Percentiles rank a stretch among this genome's conserved stretches.
Conservation (phyloP, 2,797 vertebrate species). For the Labroides dimidiatus region DNA sequence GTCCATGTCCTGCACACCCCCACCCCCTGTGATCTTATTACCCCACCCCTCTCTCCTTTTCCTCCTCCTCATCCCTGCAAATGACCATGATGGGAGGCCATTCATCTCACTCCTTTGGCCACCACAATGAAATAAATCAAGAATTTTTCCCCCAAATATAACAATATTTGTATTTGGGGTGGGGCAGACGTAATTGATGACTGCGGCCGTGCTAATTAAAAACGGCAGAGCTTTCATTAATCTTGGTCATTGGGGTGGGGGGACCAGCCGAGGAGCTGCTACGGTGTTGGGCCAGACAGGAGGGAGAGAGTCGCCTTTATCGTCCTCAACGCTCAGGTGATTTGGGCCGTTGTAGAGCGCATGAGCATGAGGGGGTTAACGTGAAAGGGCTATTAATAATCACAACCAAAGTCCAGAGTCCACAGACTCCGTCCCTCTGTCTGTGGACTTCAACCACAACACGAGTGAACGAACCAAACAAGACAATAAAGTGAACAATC, state of each 20-base stretch:
- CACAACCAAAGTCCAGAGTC: conserved; percentile 68
- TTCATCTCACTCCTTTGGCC: conserved; percentile 96
- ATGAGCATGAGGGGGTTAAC: conserved; percentile 74
- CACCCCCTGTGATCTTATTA: conserved; percentile 60
- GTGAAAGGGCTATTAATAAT: conserved; percentile 77
- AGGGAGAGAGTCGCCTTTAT: conserved; percentile 48
- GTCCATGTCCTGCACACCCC: conserved; percentile 50
- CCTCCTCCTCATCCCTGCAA: conserved; percentile 84
- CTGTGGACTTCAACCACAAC: conserved; percentile 31
- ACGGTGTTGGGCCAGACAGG: conserved; percentile 51
- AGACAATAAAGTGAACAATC: conserved; percentile 69
- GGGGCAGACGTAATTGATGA: conserved; percentile 93
- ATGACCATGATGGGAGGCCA: conserved; percentile 95
- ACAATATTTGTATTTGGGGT: conserved; percentile 98
- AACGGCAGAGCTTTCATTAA: conserved; percentile 95
- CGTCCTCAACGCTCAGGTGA: conserved; percentile 76
- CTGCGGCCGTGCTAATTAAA: conserved; percentile 97
- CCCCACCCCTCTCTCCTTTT: conserved; percentile 41
- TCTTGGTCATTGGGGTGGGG: conserved; percentile 87
- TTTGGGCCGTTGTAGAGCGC: conserved; percentile 78
- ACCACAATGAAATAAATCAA: conserved; percentile 98
- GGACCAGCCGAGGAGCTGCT: conserved; percentile 52
- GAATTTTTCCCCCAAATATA: conserved; percentile 94
- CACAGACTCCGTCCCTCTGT: conserved; percentile 38
- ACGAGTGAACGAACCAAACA: conserved; percentile 34